phyloP scores from a whole-genome alignment of 2,888 invertebrate genomes.

The Patella pellucida region DNA sequence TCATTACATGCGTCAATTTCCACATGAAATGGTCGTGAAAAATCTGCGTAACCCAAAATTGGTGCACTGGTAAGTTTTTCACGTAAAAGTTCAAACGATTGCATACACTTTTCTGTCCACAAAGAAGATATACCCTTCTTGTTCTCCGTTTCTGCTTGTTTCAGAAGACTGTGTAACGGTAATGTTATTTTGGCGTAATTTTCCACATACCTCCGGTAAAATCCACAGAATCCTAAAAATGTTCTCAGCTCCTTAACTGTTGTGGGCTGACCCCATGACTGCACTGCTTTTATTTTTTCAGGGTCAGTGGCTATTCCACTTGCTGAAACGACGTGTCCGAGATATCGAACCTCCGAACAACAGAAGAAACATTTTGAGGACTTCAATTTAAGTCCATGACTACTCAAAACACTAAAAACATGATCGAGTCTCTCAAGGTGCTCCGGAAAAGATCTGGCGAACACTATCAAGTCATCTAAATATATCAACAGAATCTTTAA shows the following conservation, averaged over 20 bases:
- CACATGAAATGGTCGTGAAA: conserved; percentile 7
- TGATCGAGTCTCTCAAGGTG: too few species aligned
- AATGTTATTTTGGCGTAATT: too few species aligned
- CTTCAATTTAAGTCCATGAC: conserved; percentile 24
- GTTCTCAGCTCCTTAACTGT: conserved; percentile 16
- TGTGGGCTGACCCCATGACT: conserved; percentile 7
- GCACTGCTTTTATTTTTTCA: conserved; percentile 14
- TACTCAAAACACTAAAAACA: neutral
- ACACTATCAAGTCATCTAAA: conserved; percentile 1
- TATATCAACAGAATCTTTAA: too few species aligned
- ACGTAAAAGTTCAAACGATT: too few species aligned
- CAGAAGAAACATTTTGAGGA: conserved; percentile 17
- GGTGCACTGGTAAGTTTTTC: conserved; percentile 8
- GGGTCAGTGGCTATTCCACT: conserved; percentile 20
- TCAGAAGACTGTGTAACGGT: too few species aligned
- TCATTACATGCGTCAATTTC: neutral
- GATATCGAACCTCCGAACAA: conserved; percentile 8
- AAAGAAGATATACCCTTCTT: too few species aligned
- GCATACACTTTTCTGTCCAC: too few species aligned
- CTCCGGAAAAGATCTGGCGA: neutral
- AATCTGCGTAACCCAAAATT: conserved; percentile 20
- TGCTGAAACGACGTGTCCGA: conserved; percentile 20
- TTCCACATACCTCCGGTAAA: too few species aligned
- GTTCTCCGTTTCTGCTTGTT: too few species aligned
- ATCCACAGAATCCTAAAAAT: conserved; percentile 16